Evolutionary conservation across 2,113 vertebrate species (phyloP), one percentile per base, ranked within the genome.

Genomic region (Eonycteris spelaea): DNA sequence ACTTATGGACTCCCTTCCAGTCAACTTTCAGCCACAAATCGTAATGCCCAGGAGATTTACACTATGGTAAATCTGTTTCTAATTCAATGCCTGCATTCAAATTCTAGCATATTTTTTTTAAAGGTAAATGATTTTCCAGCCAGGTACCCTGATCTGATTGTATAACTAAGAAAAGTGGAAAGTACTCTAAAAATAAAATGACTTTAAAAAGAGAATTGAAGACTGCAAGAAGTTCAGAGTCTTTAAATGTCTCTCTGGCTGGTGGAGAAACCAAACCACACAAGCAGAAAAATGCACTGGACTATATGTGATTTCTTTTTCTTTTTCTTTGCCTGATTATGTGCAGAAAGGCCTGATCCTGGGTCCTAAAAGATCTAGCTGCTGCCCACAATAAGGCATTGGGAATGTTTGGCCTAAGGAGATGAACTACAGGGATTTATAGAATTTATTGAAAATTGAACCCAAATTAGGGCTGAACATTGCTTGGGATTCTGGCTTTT

Each of bases 131-230:
- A 8, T 70, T 75, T 97, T 84, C 40, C 22, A 21, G 40, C 38
- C 73, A 79, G 43, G 61, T 71, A 28, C 3, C 35, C 22, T 57
- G 35, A 24, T 59, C 85, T 86, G 85, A 35, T 19, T 87, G 55
- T 79, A 55, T 65, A 87, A 73, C 35, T 86, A 73, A 35, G 55
- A 95, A 82, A 94, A 63, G 48, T 93, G n/a, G 43, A 93, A 86
- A 85, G n/a, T 74, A 87, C 38, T 86, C 33, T 87, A 61, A 95
- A 95, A 91, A 86, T 88, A 91, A 94, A 93, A 74, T 59, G 45
- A 65, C 51, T 19, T 89, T 78, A 43, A 86, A 84, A 68, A 92
- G 28, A 90, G 11, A 90, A 91, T 83, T 53, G 45, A 71, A 90
- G 38, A 77, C 12, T 40, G n/a, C 43, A 30, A 79, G 74, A 82